Base-by-base conservation (phyloP, 2,888 invertebrate species). In the Branchipolynoe longqiensis region DNA sequence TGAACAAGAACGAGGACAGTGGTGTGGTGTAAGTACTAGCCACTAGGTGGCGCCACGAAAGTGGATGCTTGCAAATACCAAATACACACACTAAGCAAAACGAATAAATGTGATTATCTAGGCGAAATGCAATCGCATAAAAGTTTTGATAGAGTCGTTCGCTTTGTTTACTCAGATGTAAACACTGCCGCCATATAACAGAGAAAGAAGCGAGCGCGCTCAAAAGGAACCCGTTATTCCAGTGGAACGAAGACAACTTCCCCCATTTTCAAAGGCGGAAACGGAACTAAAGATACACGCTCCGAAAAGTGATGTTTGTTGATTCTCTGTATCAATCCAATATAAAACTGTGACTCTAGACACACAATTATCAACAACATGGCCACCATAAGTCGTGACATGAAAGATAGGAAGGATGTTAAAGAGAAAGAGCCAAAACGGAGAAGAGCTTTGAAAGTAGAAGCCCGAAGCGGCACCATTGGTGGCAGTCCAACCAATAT, bases 381-480 rank as follows among this genome's bases (percentile, higher is more conserved):
- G 82, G 18, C 82, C 14, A 82, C 82, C 33, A 58, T 58, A 59
- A 82, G 12, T 36, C 56, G 56, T 58, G 56, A 78, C 28, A 6
- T 31, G 25, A 78, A 78, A 25, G 78, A 78, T 25, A 41, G 78
- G 48, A 82, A 82, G 36, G 82, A 82, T n/a, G 58, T 6, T 0
- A 82, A 82, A 33, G 82, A 82, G 14, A 82, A 82, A 38, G 82
- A 82, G 36, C 2, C 33, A 56, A 56, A 58, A 33, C 82, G 82
- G 4, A 28, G 58, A 3, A 28, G 82, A 22, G 22, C 82, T 14
- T 58, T 82, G 33, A 82, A 82, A 82, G 31, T 58, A 22, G 82
- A 41, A 33, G 82, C 36, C 0, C 69, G 69, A 3, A 69, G 69
- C 36, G 31, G 62, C 62, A 62, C 28, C 62, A 62, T 62, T 28